These are phyloP conservation scores for Alouatta palliata DNA, from an alignment of 2,113 vertebrate species.

Conservation along the genomic window DNA sequence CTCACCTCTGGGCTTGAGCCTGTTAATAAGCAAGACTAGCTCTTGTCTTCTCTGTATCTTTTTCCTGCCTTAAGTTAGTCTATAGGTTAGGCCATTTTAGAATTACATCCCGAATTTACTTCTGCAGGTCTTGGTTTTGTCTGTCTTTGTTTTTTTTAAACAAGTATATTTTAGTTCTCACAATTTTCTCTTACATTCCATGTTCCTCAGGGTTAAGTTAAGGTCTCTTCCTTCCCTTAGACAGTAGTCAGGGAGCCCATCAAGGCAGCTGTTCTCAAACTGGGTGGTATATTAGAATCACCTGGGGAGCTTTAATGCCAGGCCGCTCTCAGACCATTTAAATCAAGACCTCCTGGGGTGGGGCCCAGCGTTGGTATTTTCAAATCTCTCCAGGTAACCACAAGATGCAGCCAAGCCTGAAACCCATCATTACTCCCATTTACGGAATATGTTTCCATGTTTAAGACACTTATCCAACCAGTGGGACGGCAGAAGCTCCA, in stretches of 20 bases:
- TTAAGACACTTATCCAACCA: neutral
- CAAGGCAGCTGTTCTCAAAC: neutral
- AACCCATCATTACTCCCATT: neutral
- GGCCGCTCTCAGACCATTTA: neutral
- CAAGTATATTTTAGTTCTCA: neutral
- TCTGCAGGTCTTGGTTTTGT: neutral
- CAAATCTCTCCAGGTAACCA: neutral
- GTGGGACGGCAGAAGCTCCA: neutral
- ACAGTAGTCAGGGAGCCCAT: fast-evolving
- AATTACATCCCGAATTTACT: neutral
- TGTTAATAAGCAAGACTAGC: neutral
- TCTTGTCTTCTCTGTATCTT: neutral
- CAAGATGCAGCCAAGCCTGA: neutral
- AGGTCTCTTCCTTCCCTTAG: neutral
- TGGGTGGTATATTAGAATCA: neutral
- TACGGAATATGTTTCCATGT: neutral
- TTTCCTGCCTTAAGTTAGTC: neutral
- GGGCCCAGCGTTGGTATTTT: neutral
- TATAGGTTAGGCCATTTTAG: neutral
- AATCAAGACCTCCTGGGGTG: neutral
- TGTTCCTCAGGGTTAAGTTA: neutral
- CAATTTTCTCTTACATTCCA: neutral
- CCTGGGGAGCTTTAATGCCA: neutral
- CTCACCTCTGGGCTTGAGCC: neutral
- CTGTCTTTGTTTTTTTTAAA: neutral